Evolutionary conservation across 2,888 invertebrate genomes (phyloP).

Genomic region (Drosophila cognata): DNA sequence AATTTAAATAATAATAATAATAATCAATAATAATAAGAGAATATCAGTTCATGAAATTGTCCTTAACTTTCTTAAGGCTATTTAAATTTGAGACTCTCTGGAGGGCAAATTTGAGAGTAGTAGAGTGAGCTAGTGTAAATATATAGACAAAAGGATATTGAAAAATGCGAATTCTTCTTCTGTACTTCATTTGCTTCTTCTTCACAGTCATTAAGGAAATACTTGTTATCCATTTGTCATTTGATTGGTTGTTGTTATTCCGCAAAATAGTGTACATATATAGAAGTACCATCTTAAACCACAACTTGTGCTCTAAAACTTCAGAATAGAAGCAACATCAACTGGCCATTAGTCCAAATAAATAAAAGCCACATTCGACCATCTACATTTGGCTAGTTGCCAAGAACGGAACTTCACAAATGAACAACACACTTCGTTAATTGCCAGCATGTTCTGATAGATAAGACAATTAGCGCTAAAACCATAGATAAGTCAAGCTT

Average conservation of each 20-base stretch:
- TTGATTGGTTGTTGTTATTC: not conserved
- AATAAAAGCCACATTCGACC: slow-evolving; percentile 14
- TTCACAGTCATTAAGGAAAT: not conserved
- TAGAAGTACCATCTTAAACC: not conserved
- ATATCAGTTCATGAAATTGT: not conserved
- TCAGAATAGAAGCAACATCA: slow-evolving; percentile 26
- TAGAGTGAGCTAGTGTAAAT: not conserved
- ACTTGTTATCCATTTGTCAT: not conserved
- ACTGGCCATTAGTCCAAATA: slow-evolving; percentile 48
- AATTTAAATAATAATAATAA: not conserved
- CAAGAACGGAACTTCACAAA: slow-evolving; percentile 15
- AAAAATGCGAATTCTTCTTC: not conserved
- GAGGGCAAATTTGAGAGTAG: not conserved
- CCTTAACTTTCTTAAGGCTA: not conserved
- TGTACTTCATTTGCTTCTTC: not conserved
- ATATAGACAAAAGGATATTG: no score
- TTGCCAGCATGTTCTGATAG: slow-evolving; percentile 22
- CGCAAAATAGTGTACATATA: slow-evolving; percentile 3
- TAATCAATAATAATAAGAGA: not conserved
- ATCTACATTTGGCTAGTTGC: slow-evolving; percentile 9
- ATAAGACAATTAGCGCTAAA: slow-evolving; percentile 30
- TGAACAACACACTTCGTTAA: slow-evolving; percentile 25
- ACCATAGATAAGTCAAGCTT: not conserved
- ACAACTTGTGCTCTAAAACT: slow-evolving; percentile 25
- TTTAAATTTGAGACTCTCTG: not conserved